Conservation (phyloP, 2,797 vertebrate species). For the Pantherophis vulpinus region DNA sequence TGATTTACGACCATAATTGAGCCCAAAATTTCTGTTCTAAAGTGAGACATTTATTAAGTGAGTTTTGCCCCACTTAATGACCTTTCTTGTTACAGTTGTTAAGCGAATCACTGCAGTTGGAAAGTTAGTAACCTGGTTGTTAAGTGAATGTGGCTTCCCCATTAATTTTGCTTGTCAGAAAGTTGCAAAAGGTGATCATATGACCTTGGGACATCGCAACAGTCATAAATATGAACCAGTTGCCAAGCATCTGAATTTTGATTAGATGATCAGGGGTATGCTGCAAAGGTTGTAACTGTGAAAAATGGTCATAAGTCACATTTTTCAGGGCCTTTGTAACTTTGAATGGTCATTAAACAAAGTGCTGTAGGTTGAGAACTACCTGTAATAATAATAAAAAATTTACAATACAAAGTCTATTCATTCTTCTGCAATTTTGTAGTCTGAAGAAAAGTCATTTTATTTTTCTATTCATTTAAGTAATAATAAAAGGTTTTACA, state of each 20-base stretch:
- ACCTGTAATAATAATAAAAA: background rate
- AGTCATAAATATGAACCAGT: too few relatives aligned
- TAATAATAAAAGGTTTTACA: background rate
- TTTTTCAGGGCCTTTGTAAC: too few relatives aligned
- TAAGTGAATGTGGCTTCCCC: background rate
- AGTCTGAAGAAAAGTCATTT: background rate
- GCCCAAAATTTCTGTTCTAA: background rate
- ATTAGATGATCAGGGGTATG: too few relatives aligned
- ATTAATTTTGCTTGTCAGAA: background rate
- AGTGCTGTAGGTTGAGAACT: background rate
- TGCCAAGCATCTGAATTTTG: too few relatives aligned
- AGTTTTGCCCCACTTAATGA: background rate
- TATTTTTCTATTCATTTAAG: fast-evolving
- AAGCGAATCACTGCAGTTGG: background rate
- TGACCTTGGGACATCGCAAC: background rate
- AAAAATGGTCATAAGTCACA: too few relatives aligned
- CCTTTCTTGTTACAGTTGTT: too few relatives aligned
- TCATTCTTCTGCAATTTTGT: background rate
- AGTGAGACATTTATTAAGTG: background rate
- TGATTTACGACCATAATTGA: background rate
- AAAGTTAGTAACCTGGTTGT: background rate
- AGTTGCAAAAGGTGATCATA: too few relatives aligned
- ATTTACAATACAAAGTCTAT: background rate
- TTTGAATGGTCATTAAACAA: background rate
- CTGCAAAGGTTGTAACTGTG: too few relatives aligned